Conservation (phyloP, 2,113 vertebrate genomes). For the Pantherophis guttatus region DNA sequence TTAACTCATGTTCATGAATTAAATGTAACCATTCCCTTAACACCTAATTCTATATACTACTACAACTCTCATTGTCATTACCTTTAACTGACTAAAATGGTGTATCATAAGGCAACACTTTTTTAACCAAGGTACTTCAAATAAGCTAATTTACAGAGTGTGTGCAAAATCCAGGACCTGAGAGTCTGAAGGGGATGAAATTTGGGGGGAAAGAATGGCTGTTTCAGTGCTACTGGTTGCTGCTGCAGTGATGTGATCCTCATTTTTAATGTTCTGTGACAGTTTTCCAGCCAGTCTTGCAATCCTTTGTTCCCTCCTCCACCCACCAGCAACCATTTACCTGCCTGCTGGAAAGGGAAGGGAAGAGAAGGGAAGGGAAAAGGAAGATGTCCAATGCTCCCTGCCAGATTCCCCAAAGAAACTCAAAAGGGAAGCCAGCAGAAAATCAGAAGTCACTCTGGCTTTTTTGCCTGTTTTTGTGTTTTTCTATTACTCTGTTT, state of each 20-base stretch:
- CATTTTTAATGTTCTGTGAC: background rate
- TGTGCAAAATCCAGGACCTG: background rate
- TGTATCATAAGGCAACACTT: background rate
- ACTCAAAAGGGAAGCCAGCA: background rate
- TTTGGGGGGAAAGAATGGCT: background rate
- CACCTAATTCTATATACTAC: background rate
- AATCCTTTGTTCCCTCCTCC: background rate
- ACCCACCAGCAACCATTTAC: background rate
- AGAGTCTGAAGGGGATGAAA: background rate
- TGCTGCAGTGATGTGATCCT: background rate
- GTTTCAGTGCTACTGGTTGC: background rate
- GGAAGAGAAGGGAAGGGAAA: background rate
- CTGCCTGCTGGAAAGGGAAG: background rate
- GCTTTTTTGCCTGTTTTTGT: background rate
- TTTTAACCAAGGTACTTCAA: background rate
- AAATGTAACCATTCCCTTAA: background rate
- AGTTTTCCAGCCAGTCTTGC: background rate
- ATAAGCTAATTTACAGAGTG: background rate
- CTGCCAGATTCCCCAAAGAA: background rate
- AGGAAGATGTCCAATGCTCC: background rate
- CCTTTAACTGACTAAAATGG: background rate
- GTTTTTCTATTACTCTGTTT: background rate
- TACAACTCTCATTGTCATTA: background rate
- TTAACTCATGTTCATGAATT: background rate
- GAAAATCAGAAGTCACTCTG: background rate